Conservation (phyloP, 1,140 invertebrate species). For the Drosophila novamexicana region DNA sequence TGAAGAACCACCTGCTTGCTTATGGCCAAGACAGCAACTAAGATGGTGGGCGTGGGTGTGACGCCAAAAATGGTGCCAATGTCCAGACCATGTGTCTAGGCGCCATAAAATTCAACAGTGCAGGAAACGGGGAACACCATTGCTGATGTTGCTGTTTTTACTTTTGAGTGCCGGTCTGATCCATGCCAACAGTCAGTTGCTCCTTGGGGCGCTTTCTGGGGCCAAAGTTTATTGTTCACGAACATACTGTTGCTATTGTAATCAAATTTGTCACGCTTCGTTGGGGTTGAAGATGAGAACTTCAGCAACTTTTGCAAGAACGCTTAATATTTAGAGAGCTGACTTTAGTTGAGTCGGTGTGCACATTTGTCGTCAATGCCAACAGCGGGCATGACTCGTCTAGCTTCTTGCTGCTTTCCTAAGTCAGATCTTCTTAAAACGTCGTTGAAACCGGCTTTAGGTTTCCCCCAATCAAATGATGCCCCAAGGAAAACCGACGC, state of each 20-base stretch:
- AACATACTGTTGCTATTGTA: slow-evolving; percentile 53
- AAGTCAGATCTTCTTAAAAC: slow-evolving; percentile 22
- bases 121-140: slow-evolving; percentile 28
- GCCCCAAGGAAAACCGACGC: slow-evolving; percentile 31
- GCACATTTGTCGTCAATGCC: slow-evolving; percentile 67
- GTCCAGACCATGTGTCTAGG: slow-evolving; percentile 35
- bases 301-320: slow-evolving; percentile 36
- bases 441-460: slow-evolving; percentile 47
- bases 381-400: slow-evolving; percentile 17
- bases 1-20: not conserved
- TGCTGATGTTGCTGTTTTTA: slow-evolving; percentile 64
- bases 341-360: slow-evolving; percentile 56
- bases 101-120: slow-evolving; percentile 57
- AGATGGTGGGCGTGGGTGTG: slow-evolving; percentile 18
- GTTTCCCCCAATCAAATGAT: no score
- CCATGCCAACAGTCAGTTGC: slow-evolving; percentile 15
- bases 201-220: slow-evolving; percentile 59
- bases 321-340: slow-evolving; percentile 1
- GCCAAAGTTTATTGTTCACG: slow-evolving; percentile 1
- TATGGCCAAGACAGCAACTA: slow-evolving; percentile 23
- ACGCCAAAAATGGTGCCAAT: slow-evolving; percentile 11
- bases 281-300: slow-evolving; percentile 24
- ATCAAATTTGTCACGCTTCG: slow-evolving; percentile 79
- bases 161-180: slow-evolving; percentile 5
- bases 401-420: slow-evolving; percentile 25